Evolutionary conservation across 64 coral and sea anemone genomes (phyloP), one percentile per base, ranked within the genome.

Genomic region (Cladopsammia gracilis): DNA sequence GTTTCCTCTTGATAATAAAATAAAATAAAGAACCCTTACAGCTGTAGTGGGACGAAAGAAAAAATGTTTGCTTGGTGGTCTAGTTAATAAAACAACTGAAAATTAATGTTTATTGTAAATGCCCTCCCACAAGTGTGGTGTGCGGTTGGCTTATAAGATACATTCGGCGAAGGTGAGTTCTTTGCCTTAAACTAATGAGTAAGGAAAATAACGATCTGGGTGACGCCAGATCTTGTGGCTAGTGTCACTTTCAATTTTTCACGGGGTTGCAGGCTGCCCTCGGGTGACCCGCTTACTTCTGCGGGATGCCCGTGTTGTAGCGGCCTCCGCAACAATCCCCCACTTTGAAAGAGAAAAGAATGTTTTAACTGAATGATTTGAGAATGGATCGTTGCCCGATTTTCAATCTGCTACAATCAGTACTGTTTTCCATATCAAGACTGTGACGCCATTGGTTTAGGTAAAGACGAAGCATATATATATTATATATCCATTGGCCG

Each of bases 141-240:
- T 22, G 12, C 19, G 34, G 12, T 16, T 13, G 1, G 34, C 71
- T 3, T 46, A 73, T 73, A 73, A 73, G 2, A 5, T 0, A 73
- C 74, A 7, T 54, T 53, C 2, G 19, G 1, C 8, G 2, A 0
- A 2, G 5, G 0, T 0, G 45, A 3, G 2, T 0, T 48, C 16
- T 48, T 68, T 73, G 97, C 97, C 97, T 98, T 98, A 99, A 99
- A 99, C 98, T 99, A 96, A 99, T 99, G 98, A 99, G 98, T 99
- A 99, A 99, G 98, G 94, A 99, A 99, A 99, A 99, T 99, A 99
- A 99, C 98, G 89, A 96, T 94, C 98, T 99, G 98, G 98, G 98
- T 99, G 98, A 99, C 98, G 94, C 98, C 98, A 99, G 98, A 91
- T 96, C 82, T 87, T n/a, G 89, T 93, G 98, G 90, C 86, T 22